A percentile compares a stretch with the other conserved stretches of the same genome.
Conservation (phyloP, 2,797 vertebrate genomes). For the Halcyon smyrnensis region DNA sequence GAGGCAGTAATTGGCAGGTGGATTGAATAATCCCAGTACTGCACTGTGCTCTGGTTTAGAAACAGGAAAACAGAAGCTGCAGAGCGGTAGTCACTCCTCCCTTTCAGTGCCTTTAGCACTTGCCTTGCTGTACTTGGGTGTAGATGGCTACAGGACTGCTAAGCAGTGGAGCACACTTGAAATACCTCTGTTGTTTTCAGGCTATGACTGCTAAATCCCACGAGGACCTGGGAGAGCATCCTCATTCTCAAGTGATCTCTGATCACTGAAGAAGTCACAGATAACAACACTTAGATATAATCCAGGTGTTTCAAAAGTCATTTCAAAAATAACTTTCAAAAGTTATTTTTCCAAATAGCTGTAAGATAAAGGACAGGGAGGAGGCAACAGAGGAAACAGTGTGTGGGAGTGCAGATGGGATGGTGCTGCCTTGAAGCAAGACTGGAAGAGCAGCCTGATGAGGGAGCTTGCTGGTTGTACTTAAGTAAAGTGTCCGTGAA, state of each 20-base stretch:
- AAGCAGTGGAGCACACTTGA: background rate
- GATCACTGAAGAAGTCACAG: background rate
- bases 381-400: background rate
- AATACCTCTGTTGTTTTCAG: background rate
- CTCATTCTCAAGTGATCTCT: background rate
- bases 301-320: background rate
- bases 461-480: background rate
- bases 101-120: background rate
- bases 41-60: background rate
- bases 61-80: background rate
- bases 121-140: rapidly evolving
- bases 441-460: background rate
- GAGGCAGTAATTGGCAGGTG: background rate
- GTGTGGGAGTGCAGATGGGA: too few species aligned
- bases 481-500: background rate
- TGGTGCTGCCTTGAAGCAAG: background rate
- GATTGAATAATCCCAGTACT: background rate
- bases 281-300: background rate
- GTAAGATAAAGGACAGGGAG: background rate
- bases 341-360: background rate
- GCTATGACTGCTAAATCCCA: background rate
- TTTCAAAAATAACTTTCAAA: too few species aligned
- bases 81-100: background rate
- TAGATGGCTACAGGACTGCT: background rate
- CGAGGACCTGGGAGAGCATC: background rate